Conservation (phyloP, 2,113 vertebrate species). For the Pitta sordida region DNA sequence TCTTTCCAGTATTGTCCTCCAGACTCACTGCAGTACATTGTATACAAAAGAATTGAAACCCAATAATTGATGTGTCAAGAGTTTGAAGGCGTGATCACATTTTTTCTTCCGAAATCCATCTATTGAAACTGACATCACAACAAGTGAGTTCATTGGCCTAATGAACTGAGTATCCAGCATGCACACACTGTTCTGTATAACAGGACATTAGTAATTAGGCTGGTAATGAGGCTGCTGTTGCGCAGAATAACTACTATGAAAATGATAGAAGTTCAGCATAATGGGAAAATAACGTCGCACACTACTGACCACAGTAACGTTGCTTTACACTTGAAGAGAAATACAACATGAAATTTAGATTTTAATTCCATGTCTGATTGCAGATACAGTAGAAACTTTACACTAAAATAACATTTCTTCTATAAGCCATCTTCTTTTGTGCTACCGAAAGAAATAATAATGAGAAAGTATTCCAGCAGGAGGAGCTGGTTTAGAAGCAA, state of each 20-base stretch:
- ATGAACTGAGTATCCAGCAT: neutral
- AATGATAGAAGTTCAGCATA: constrained; percentile 9
- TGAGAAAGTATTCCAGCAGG: constrained; percentile 80
- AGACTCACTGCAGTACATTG: constrained; percentile 17
- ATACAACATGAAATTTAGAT: constrained; percentile 56
- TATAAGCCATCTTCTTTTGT: constrained; percentile 25
- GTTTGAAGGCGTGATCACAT: constrained; percentile 12
- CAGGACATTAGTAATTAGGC: neutral
- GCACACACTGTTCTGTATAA: neutral
- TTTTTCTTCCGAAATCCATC: constrained; percentile 8
- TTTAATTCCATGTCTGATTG: constrained; percentile 62
- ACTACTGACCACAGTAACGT: neutral
- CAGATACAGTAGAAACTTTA: constrained; percentile 31
- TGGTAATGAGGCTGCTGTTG: neutral
- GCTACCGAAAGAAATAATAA: constrained; percentile 73
- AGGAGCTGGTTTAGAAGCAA: constrained; percentile 80
- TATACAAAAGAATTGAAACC: constrained; percentile 65
- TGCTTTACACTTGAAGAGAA: constrained; percentile 21
- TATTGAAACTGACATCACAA: constrained; percentile 13
- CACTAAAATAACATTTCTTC: constrained; percentile 43
- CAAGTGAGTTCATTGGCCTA: neutral
- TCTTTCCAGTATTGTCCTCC: constrained; percentile 65
- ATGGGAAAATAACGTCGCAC: constrained; percentile 32
- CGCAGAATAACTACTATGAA: neutral
- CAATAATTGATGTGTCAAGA: neutral